phyloP scores from a whole-genome alignment of 2,113 vertebrate species.

The Cephalophus harveyi region DNA sequence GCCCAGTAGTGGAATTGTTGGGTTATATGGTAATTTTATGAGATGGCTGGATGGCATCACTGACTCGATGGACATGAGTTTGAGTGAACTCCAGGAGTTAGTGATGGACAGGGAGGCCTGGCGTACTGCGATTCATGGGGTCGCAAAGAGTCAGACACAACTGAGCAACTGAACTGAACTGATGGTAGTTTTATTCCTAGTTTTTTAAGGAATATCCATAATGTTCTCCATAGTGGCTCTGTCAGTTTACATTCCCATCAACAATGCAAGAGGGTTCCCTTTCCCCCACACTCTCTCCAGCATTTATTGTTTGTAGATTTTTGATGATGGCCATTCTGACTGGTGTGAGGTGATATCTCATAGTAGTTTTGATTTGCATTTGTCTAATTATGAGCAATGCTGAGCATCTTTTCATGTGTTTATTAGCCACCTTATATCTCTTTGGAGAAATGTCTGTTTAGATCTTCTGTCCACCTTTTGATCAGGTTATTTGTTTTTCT shows the following conservation, averaged over 20 bases:
- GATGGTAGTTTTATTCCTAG: background rate
- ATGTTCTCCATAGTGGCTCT: background rate
- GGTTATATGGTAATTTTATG: background rate
- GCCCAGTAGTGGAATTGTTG: no score
- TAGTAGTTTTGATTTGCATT: background rate
- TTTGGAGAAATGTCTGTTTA: background rate
- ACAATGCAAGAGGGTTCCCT: background rate
- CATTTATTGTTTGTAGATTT: background rate
- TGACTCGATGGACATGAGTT: no score
- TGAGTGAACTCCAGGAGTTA: no score
- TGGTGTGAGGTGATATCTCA: background rate
- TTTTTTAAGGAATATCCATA: background rate
- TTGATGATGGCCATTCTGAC: background rate
- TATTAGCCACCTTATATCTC: background rate
- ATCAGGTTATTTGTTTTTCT: background rate
- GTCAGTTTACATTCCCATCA: background rate
- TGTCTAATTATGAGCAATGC: background rate
- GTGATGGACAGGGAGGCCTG: no score
- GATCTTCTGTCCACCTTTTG: background rate
- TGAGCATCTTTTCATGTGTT: background rate
- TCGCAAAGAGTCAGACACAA: rapidly evolving
- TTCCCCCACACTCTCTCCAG: background rate
- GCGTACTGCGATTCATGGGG: no score
- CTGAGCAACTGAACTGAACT: background rate
- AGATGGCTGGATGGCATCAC: no score